phyloP scores from a whole-genome alignment of 1,140 invertebrate species.

The Pachyrhynchus sulphureomaculatus region DNA sequence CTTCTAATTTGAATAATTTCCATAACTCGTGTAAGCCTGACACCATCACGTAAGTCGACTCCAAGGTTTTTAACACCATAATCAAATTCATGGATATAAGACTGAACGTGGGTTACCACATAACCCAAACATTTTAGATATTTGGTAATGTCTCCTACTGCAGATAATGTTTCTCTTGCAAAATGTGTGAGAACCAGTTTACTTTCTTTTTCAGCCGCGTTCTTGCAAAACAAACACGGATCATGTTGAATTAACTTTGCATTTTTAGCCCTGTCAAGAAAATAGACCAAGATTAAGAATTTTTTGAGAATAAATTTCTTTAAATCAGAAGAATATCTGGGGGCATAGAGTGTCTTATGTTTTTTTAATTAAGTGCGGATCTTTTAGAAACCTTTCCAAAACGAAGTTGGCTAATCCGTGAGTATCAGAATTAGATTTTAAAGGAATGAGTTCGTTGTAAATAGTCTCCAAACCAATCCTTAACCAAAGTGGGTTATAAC shows the following conservation, averaged over 20 bases:
- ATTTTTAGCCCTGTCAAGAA: constrained; percentile 83
- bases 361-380: constrained; percentile 65
- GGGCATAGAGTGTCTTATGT: constrained; percentile 60
- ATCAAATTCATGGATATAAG: constrained; percentile 83
- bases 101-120: constrained; percentile 74
- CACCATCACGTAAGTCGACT: constrained; percentile 74
- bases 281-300: constrained; percentile 78
- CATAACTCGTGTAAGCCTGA: constrained; percentile 74
- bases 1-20: constrained; percentile 77
- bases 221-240: constrained; percentile 85
- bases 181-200: constrained; percentile 76
- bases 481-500: constrained; percentile 90
- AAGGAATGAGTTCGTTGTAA: constrained; percentile 72
- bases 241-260: constrained; percentile 70
- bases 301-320: constrained; percentile 86
- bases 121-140: constrained; percentile 77
- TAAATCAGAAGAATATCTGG: constrained; percentile 64
- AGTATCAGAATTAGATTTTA: constrained; percentile 77
- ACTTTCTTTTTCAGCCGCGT: constrained; percentile 78
- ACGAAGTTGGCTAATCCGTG: constrained; percentile 78
- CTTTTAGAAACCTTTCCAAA: constrained; percentile 66
- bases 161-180: constrained; percentile 73
- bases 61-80: constrained; percentile 78
- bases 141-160: constrained; percentile 84
- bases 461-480: constrained; percentile 85